Conservation (phyloP, 2,888 invertebrate genomes). For the Microplitis manilae region DNA sequence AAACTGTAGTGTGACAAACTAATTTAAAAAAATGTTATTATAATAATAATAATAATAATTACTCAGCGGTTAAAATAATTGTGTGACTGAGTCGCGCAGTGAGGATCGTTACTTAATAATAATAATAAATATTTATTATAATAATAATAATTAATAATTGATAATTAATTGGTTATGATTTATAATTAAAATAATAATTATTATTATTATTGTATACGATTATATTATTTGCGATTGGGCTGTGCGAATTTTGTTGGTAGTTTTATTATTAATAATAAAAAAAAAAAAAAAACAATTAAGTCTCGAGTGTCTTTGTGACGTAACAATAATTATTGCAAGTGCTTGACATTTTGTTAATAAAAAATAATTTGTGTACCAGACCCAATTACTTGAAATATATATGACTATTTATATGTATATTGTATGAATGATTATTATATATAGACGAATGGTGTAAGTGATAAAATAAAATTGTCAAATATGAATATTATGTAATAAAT, state of each 20-base stretch:
- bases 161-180: not conserved
- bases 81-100: constrained; percentile 43
- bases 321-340: constrained; percentile 23
- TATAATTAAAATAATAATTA: constrained; percentile 22
- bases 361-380: too few species aligned
- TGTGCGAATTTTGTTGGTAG: constrained; percentile 67
- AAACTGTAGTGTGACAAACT: constrained; percentile 28
- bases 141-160: not conserved
- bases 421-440: too few species aligned
- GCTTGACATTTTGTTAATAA: too few species aligned
- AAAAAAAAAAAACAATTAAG: constrained; percentile 16
- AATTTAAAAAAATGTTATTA: constrained; percentile 6
- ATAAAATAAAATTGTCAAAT: constrained; percentile 46
- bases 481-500: constrained; percentile 62
- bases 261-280: constrained; percentile 55
- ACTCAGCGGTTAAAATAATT: constrained; percentile 22
- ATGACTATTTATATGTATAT: constrained; percentile 56
- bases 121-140: not conserved
- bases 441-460: not conserved
- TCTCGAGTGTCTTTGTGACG: constrained; percentile 5
- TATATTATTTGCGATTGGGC: constrained; percentile 59
- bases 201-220: constrained; percentile 9
- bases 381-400: constrained; percentile 40
- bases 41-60: constrained; percentile 29
- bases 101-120: constrained; percentile 45